A percentile compares a stretch with the other conserved stretches of the same genome.
Evolutionary conservation across 2,888 invertebrate species (phyloP).

Genomic region (Hoplodrina ambigua): DNA sequence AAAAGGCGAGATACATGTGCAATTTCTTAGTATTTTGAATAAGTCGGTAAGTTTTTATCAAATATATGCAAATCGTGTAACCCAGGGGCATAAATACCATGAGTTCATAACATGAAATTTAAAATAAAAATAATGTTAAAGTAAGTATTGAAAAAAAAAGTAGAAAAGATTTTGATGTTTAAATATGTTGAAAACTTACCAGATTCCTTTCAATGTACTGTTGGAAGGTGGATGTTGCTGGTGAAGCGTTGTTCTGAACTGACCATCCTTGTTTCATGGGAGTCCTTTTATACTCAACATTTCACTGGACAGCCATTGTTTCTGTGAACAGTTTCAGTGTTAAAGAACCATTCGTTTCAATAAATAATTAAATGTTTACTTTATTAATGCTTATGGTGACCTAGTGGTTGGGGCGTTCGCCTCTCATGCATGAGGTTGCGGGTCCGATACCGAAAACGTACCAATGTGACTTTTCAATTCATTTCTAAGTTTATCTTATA

Average conservation of each 20-base stretch:
- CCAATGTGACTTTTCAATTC: too few species aligned
- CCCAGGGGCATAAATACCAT: neutral
- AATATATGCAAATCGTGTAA: too few species aligned
- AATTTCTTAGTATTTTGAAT: too few species aligned
- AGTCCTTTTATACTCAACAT: constrained; percentile 79
- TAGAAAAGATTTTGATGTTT: neutral
- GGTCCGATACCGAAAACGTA: too few species aligned
- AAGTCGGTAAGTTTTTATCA: too few species aligned
- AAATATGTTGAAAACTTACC: constrained; percentile 46
- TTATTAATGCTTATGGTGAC: too few species aligned
- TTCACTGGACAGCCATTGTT: constrained; percentile 51
- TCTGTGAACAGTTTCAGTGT: constrained; percentile 40
- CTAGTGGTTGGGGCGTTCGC: too few species aligned
- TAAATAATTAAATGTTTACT: neutral
- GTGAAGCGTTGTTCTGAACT: constrained; percentile 80
- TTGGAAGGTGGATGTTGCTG: constrained; percentile 58
- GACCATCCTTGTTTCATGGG: constrained; percentile 64
- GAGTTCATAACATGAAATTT: neutral
- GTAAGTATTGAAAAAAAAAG: neutral
- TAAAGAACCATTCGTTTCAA: constrained; percentile 38
- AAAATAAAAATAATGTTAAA: neutral
- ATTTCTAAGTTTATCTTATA: too few species aligned
- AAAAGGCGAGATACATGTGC: neutral
- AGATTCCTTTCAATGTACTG: constrained; percentile 58
- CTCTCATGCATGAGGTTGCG: too few species aligned